Evolutionary conservation across 2,888 invertebrate genomes (phyloP), one percentile per base, ranked within the genome.

Genomic region (Drosophila colorata): DNA sequence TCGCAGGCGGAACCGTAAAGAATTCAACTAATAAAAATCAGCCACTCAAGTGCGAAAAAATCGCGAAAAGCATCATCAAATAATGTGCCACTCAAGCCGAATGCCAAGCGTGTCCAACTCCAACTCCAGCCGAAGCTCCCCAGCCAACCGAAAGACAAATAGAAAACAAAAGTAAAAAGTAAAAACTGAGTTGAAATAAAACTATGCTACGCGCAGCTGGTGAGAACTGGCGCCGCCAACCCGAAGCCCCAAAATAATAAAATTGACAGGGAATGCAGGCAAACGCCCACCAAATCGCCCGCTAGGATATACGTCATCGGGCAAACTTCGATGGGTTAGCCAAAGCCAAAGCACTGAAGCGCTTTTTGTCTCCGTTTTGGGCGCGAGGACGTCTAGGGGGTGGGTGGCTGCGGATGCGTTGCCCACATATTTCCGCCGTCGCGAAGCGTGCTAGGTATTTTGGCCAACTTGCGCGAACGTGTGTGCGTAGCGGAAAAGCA

Each of bases 21-120:
- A 91, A 91, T 92, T 91, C 90, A 90, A 90, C 91, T 91, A 91
- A 91, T 91, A 91, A 91, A 92, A 91, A 92, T 91, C 90, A 90
- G 85, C 82, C 92, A 91, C 89, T 91, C 91, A 90, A 91, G 91
- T 92, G 92, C 90, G 91, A 92, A 91, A 92, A 90, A 90, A 91
- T 90, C 91, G 90, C 91, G 91, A 87, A 90, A 87, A 90, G 90
- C 89, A 90, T 90, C 90, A 89, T 89, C 89, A 89, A 88, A 88
- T 85, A 88, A 88, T 87, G 89, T 89, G 89, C 86, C 89, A 89
- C 89, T 87, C 88, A 89, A 89, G 72, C 81, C 72, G 85, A 87
- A 84, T 78, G 73, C 83, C 74, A 70, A 72, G 72, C 74, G 69
- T 66, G 69, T 57, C 74, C 56, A 76, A 60, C 64, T 56, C 53